phyloP scores from a whole-genome alignment of 2,888 invertebrate genomes.

The Venusia cambrica region DNA sequence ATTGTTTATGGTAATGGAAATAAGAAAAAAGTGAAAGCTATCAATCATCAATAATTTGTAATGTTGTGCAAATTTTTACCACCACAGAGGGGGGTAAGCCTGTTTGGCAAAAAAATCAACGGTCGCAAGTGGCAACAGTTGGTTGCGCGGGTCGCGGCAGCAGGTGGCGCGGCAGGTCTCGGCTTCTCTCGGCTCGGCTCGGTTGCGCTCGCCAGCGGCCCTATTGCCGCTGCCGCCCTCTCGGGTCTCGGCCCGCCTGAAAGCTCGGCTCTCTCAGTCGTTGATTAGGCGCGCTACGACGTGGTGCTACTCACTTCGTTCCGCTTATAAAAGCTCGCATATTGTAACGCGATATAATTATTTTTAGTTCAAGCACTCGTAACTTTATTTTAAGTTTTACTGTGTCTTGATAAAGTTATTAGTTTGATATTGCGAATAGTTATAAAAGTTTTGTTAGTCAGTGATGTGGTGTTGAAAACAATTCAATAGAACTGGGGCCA shows the following conservation, averaged over 20 bases:
- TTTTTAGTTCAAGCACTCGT: constrained; percentile 20
- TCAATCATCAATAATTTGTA: constrained; percentile 18
- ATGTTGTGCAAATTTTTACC: constrained; percentile 55
- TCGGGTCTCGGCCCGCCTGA: constrained; percentile 73
- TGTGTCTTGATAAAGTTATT: constrained; percentile 4
- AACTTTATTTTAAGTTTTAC: constrained; percentile 10
- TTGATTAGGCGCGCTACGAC: constrained; percentile 58
- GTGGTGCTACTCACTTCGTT: constrained; percentile 49
- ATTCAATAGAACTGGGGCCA: constrained; percentile 39
- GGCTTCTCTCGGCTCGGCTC: constrained; percentile 48
- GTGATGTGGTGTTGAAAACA: constrained; percentile 58
- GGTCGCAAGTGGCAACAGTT: constrained; percentile 81
- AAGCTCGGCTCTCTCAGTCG: constrained; percentile 77
- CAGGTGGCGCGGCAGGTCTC: constrained; percentile 77
- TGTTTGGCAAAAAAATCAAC: constrained; percentile 72
- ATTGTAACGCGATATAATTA: constrained; percentile 33
- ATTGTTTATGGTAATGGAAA: constrained; percentile 5
- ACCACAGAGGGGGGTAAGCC: constrained; percentile 39
- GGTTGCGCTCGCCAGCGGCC: constrained; percentile 41
- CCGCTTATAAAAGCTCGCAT: constrained; percentile 43
- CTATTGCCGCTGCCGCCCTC: constrained; percentile 72
- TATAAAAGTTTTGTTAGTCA: constrained; percentile 12
- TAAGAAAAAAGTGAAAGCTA: constrained; percentile 5
- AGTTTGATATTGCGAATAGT: not conserved
- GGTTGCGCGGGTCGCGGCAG: constrained; percentile 50